Percentiles rank a stretch among this genome's conserved stretches.
Evolutionary conservation across 2,797 vertebrate species (phyloP).

Genomic region (Semaprochilodus insignis): DNA sequence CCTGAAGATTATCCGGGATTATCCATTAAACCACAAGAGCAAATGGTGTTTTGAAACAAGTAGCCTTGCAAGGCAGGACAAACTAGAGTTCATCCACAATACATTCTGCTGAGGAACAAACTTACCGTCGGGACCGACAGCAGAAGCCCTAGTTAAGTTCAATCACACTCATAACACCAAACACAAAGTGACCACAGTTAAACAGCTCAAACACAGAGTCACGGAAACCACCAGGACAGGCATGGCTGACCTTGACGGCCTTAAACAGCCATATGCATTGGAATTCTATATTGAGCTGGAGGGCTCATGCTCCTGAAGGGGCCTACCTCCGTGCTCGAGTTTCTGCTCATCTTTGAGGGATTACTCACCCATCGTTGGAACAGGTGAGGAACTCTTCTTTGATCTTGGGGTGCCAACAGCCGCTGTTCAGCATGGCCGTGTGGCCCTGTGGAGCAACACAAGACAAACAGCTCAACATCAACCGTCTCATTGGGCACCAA

Average conservation of each 20-base stretch:
- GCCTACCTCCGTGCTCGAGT: conserved; percentile 6
- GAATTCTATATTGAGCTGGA: conserved; percentile 27
- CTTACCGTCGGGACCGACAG: not conserved
- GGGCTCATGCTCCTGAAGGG: conserved; percentile 12
- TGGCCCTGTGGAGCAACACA: conserved; percentile 85
- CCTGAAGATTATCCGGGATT: conserved; percentile 35
- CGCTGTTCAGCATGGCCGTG: conserved; percentile 96
- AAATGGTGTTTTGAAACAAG: conserved; percentile 5
- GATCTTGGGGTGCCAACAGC: conserved; percentile 97
- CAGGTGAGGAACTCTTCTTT: conserved; percentile 99
- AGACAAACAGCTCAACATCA: not conserved
- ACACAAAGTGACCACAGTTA: not conserved
- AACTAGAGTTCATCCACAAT: not conserved
- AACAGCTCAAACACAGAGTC: conserved; percentile 23
- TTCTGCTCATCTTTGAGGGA: conserved; percentile 31
- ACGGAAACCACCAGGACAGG: not conserved
- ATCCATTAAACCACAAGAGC: conserved; percentile 14
- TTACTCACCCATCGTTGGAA: conserved; percentile 96
- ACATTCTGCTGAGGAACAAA: not conserved
- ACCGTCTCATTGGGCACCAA: not conserved
- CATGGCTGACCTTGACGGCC: not conserved
- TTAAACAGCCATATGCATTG: conserved; percentile 13
- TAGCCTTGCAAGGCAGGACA: not conserved
- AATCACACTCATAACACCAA: conserved; percentile 17
- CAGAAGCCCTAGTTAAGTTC: not conserved